A percentile compares a stretch with the other conserved stretches of the same genome.
phyloP scores from a whole-genome alignment of 2,113 vertebrate species.

The Cardinalis cardinalis region DNA sequence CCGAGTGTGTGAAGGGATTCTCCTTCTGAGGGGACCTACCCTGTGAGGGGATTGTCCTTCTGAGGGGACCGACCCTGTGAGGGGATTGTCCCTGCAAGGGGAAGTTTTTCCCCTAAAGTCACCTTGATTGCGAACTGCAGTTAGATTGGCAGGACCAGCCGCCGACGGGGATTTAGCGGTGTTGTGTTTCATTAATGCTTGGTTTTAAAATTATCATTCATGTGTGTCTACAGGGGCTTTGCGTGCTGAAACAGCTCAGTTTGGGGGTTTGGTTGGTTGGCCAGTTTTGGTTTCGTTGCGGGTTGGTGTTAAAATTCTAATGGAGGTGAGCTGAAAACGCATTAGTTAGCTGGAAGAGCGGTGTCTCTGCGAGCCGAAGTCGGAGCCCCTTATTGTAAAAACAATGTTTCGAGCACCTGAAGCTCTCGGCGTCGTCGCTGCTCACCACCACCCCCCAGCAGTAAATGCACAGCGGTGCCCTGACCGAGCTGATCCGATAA shows the following conservation, averaged over 20 bases:
- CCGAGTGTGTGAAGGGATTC: accelerated
- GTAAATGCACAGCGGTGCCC: not conserved
- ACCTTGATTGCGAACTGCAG: not conserved
- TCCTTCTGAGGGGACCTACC: too few species aligned
- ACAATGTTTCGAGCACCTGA: not conserved
- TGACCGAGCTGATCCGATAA: not conserved
- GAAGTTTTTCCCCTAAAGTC: not conserved
- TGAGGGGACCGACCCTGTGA: too few species aligned
- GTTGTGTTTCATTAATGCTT: not conserved
- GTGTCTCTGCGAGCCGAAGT: not conserved
- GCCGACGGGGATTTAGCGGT: accelerated
- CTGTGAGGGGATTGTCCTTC: too few species aligned
- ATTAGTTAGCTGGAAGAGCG: accelerated
- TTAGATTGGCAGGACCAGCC: not conserved
- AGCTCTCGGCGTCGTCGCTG: accelerated
- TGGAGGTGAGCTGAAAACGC: not conserved
- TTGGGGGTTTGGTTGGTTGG: not conserved
- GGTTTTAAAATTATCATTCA: not conserved
- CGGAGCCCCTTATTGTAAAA: not conserved
- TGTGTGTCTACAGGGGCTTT: not conserved
- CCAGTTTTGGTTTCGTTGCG: not conserved
- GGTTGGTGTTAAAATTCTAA: not conserved
- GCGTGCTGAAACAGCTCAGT: not conserved
- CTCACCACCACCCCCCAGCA: too few species aligned
- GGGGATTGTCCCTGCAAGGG: too few species aligned